Base-by-base conservation (phyloP, 2,797 vertebrate species). In the Pipistrellus nathusii region DNA sequence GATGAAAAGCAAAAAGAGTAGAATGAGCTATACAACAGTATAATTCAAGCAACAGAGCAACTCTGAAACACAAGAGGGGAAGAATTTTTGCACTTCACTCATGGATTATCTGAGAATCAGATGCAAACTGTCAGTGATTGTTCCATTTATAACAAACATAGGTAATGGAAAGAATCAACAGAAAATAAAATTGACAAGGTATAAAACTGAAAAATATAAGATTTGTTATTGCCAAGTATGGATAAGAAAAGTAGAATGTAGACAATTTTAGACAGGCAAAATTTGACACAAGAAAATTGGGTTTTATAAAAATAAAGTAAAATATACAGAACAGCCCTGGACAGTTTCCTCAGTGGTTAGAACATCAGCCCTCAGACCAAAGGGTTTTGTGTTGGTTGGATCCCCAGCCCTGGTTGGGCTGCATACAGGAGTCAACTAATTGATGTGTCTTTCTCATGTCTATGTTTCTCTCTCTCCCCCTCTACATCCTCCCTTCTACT, bases 271-370 rank as follows among this genome's bases (percentile, higher is more conserved):
- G 21, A 23, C 55, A 25, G 62, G 51, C 12, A 69, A 76, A 86
- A 38, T 62, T 85, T 59, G 64, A 51, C 32, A 55, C 7, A 68
- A 4, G 51, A 69, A 88, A 84, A 82, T 75, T 46, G 25, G 44
- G 53, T 59, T 96, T 92, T 95, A 8, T 93, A 88, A 68, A 95
- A 86, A 77, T 53, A 78, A 90, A 80, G 48, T 62, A 78, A 88
- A 90, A 91, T 44, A 69, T 78, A 76, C 1, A 75, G 18, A 81
- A 73, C 11, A 46, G 44, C 23, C 23, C 57, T 59, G 57, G 23
- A 4, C 57, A 25, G 23, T 59, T 25, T 57, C 55, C 55, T 57
- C 55, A 57, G 21, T 57, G 55, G 23, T 57, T 59, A 59, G 57
- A 59, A 25, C 57, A 59, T 59, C 25, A 25, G 57, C 23, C 10